phyloP scores from a whole-genome alignment of 2,113 vertebrate species.

The Thermophis baileyi region DNA sequence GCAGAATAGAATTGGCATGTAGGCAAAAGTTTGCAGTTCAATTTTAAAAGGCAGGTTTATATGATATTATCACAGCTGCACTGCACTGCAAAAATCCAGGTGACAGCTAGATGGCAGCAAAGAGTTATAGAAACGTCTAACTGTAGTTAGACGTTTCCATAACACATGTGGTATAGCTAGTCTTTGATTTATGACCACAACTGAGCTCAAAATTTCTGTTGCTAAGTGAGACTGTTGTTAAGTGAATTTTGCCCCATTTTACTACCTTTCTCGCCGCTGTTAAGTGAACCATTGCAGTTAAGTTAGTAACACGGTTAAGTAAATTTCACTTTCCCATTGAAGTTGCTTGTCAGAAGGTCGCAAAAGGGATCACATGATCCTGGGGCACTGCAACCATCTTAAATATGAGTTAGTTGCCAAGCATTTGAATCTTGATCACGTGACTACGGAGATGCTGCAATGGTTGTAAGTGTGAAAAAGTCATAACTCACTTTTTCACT shows the following conservation, averaged over 20 bases:
- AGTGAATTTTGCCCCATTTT: neutral
- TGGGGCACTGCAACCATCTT: neutral
- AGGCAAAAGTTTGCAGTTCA: conserved; percentile 57
- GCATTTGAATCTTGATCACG: neutral
- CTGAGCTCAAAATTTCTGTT: neutral
- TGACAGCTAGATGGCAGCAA: neutral
- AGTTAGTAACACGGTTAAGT: neutral
- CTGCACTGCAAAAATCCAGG: neutral
- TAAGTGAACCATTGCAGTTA: neutral
- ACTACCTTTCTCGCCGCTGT: neutral
- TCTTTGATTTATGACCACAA: neutral
- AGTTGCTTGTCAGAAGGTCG: neutral
- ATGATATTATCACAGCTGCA: neutral
- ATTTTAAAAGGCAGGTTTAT: conserved; percentile 25
- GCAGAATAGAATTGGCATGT: conserved; percentile 46
- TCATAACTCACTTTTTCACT: neutral
- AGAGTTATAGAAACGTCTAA: neutral
- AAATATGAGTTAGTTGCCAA: neutral
- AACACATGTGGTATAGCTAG: neutral
- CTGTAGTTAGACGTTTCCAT: neutral
- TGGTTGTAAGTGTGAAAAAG: neutral
- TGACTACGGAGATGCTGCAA: neutral
- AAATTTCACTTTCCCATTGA: neutral
- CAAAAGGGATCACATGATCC: neutral
- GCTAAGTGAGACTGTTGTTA: neutral